Base-by-base conservation (phyloP, 2,113 vertebrate species). In the Phalacrocorax aristotelis region DNA sequence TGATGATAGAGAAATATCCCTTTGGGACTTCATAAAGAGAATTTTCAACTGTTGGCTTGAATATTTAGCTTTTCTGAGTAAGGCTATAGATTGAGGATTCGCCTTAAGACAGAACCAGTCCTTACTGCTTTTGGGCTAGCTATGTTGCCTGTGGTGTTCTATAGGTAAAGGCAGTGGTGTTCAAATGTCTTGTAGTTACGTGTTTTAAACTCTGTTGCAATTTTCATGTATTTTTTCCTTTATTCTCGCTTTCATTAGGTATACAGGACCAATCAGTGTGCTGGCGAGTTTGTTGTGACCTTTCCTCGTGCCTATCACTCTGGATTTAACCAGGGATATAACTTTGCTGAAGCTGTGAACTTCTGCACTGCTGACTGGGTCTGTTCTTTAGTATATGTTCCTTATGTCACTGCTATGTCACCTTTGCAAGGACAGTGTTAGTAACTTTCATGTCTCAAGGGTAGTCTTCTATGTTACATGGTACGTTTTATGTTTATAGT, bases 331-430 rank as follows among this genome's bases (percentile, higher is more conserved):
- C 99, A 99, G 98, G 99, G 99, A 58, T 99, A 99, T 97, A 99
- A 99, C 98, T 99, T 99, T 77, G 99, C 99, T 60, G 99, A 99
- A 98, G 99, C 99, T 38, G 99, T 99, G 78, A 99, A 99, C 97
- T 99, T 99, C 98, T 99, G 99, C 98, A 99, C 99, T 49, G 99
- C 99, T 89, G 99, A 99, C 98, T 99, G 99, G 99, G 99, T 99
- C 93, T 94, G 98, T 97, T 98, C 75, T 92, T 96, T 94, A 97
- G 84, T 95, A 76, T 83, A 72, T 71, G 27, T 89, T 94, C 96
- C 54, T 89, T 95, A 2, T 97, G 77, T 90, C 89, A 94, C 85
- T 95, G 30, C 58, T 93, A 86, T 72, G 65, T 81, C 64, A 82
- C 19, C 78, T 95, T 60, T 85, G 75, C 78, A 95, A 91, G 89